These are phyloP conservation scores for Aegithalos caudatus DNA, from an alignment of 2,113 vertebrate genomes.

Conservation along the genomic window DNA sequence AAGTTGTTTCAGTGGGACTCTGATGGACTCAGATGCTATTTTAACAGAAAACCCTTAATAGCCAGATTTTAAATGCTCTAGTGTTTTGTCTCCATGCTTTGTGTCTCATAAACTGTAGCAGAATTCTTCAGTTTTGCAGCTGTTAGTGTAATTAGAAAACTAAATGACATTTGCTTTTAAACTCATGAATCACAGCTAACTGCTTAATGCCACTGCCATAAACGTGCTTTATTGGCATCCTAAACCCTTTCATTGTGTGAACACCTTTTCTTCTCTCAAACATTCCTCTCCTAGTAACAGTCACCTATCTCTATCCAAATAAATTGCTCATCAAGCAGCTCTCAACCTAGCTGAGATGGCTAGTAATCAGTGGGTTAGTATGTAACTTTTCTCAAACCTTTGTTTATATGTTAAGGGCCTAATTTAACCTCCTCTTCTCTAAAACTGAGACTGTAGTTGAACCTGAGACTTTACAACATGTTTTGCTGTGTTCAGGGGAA, in stretches of 20 bases:
- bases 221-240: not conserved
- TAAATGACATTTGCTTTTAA: not conserved
- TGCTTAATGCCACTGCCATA: not conserved
- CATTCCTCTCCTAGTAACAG: not conserved
- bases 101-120: not conserved
- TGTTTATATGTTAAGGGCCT: not conserved
- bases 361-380: not conserved
- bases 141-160: conserved; percentile 17
- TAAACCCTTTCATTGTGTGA: not conserved
- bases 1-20: not conserved
- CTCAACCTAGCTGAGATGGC: not conserved
- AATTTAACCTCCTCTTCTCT: not conserved
- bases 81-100: not conserved
- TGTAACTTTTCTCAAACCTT: not conserved
- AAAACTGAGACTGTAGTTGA: not conserved
- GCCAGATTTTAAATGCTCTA: not conserved
- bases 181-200: not conserved
- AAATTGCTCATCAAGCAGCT: not conserved
- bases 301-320: not conserved
- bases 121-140: not conserved
- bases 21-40: not conserved
- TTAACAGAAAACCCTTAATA: not conserved
- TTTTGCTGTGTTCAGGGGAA: not conserved
- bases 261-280: not conserved
- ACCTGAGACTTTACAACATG: not conserved